Base-by-base conservation (phyloP, 2,113 vertebrate genomes). In the Coreoperca whiteheadi region DNA sequence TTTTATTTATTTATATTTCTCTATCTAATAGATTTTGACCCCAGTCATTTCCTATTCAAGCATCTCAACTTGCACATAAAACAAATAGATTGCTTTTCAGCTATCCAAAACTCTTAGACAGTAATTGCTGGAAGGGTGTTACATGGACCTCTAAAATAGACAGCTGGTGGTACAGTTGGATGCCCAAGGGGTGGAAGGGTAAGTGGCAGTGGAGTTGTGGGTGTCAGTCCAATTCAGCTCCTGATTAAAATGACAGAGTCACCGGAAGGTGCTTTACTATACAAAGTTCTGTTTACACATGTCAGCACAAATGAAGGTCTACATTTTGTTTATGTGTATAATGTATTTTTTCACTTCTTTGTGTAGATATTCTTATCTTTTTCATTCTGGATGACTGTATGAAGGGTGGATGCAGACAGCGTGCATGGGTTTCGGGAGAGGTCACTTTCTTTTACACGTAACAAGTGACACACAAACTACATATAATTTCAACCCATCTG, bases 131-230 rank as follows among this genome's bases (percentile, higher is more conserved):
- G 51, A 84, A 74, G 76, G 60, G 79, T 85, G 80, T 88, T 56
- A 61, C 16, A 57, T 81, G 32, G 85, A 87, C 67, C 63, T 74
- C 78, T 50, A 85, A 90, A 94, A 91, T 92, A 90, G 90, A 88
- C 85, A 80, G 84, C 87, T 87, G 86, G 80, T 85, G 32, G 71
- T 57, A 76, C 83, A 89, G 79, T 90, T 90, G 79, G 78, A 71
- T 84, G 79, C 51, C 64, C 3, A 5, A 53, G 9, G 32, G 77
- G 28, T 28, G 51, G 48, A 30, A 12, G 66, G 64, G 66, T 23
- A 9, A 21, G 20, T 1, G 12, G n/a, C 30, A 10, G 41, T 20
- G 68, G 30, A 11, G 53, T 28, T 51, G 53, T 20, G 18, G 48
- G 18, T 6, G 32, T 59, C 2, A 57, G 5, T 12, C 50, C 56